phyloP scores from a whole-genome alignment of 2,888 invertebrate genomes.

The Chouioia cunea region DNA sequence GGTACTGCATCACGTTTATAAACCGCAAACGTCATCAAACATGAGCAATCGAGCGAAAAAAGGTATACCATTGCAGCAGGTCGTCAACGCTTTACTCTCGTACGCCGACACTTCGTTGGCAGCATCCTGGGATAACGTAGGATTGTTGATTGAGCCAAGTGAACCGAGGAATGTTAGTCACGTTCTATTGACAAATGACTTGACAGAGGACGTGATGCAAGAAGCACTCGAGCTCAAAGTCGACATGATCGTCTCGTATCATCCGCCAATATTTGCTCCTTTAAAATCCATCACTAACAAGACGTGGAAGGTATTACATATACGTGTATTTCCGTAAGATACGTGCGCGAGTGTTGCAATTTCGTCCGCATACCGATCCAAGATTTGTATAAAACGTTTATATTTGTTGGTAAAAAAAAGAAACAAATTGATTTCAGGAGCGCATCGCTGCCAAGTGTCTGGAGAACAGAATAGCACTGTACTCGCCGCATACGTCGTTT shows the following conservation, averaged over 20 bases:
- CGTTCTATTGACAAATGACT: slow-evolving; percentile 90
- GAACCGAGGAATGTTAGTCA: slow-evolving; percentile 71
- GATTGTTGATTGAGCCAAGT: slow-evolving; percentile 86
- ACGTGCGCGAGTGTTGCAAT: too few species aligned
- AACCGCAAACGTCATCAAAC: not conserved
- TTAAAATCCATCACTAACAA: slow-evolving; percentile 80
- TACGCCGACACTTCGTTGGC: slow-evolving; percentile 81
- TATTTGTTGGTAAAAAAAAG: not conserved
- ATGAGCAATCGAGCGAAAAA: slow-evolving; percentile 27
- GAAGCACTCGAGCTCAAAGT: slow-evolving; percentile 80
- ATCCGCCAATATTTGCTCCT: slow-evolving; percentile 93
- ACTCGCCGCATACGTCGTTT: slow-evolving; percentile 94
- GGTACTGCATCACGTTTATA: not conserved
- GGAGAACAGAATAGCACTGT: slow-evolving; percentile 87
- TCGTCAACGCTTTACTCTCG: slow-evolving; percentile 74
- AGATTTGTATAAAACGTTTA: not conserved
- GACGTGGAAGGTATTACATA: slow-evolving; percentile 80
- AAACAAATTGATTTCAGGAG: slow-evolving; percentile 74
- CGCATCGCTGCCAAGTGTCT: slow-evolving; percentile 84
- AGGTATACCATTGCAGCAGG: slow-evolving; percentile 70
- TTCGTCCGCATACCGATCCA: too few species aligned
- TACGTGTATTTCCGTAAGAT: slow-evolving; percentile 23
- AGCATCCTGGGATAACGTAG: slow-evolving; percentile 95
- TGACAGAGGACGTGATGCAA: slow-evolving; percentile 87
- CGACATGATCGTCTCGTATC: slow-evolving; percentile 91